These are phyloP conservation scores for Onychomys arenicola DNA, from an alignment of 2,797 vertebrate species.

Conservation along the genomic window DNA sequence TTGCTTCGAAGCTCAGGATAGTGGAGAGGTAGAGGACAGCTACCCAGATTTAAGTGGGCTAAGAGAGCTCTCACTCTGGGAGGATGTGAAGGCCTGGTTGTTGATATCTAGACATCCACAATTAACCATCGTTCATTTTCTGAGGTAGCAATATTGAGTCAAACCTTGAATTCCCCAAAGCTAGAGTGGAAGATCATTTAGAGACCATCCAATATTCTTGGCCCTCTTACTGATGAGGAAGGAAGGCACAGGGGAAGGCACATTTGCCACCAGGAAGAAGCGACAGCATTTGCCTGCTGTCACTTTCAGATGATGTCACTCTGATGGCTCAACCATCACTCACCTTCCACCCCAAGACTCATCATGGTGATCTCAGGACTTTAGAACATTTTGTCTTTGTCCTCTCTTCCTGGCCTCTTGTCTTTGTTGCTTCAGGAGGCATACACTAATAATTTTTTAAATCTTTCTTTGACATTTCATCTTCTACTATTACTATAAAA, in stretches of 20 bases:
- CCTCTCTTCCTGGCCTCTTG: not conserved
- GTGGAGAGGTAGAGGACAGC: not conserved
- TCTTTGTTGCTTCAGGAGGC: not conserved
- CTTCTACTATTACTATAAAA: conserved; percentile 15
- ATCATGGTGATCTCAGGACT: not conserved
- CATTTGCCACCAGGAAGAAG: not conserved
- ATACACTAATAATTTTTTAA: not conserved
- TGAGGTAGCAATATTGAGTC: not conserved
- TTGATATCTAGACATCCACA: not conserved
- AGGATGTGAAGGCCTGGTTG: not conserved
- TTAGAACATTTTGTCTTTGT: not conserved
- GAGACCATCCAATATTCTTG: not conserved
- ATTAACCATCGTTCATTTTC: not conserved
- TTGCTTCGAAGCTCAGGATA: not conserved
- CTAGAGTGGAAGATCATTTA: not conserved
- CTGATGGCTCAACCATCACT: not conserved
- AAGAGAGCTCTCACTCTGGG: not conserved
- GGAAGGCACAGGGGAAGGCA: not conserved
- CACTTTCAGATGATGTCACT: not conserved
- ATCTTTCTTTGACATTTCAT: not conserved
- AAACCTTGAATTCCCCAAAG: conserved; percentile 1
- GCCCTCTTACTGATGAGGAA: not conserved
- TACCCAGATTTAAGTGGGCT: not conserved
- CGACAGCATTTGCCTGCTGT: not conserved
- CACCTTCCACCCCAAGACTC: not conserved